Evolutionary conservation across 2,113 vertebrate genomes (phyloP).

Genomic region (Chaetura pelagica): DNA sequence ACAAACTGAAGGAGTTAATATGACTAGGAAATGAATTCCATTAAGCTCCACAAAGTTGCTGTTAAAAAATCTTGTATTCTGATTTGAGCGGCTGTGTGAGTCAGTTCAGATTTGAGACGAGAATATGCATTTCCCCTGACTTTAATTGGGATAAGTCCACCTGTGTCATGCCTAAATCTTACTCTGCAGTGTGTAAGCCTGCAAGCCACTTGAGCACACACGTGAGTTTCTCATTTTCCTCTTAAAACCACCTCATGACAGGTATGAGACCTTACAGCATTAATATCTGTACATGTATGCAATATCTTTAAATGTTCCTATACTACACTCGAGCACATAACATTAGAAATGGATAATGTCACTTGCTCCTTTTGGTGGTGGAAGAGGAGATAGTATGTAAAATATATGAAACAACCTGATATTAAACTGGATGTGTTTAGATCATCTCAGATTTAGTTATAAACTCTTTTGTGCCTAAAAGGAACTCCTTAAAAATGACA

Average conservation of each 20-base stretch:
- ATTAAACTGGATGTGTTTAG: not conserved
- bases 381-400: not conserved
- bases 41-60: not conserved
- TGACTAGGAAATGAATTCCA: not conserved
- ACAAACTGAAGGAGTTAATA: not conserved
- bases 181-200: not conserved
- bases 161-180: not conserved
- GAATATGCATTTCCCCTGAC: not conserved
- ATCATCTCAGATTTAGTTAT: not conserved
- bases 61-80: not conserved
- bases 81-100: not conserved
- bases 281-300: not conserved
- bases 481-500: not conserved
- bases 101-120: not conserved
- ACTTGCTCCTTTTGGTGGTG: not conserved
- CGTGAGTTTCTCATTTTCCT: not conserved
- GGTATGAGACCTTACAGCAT: not conserved
- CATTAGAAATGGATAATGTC: not conserved
- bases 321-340: not conserved
- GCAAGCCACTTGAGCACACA: not conserved
- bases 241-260: not conserved
- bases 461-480: not conserved
- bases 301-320: not conserved
- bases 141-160: not conserved
- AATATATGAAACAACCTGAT: not conserved